Evolutionary conservation across 2,888 invertebrate genomes (phyloP), one percentile per base, ranked within the genome.

Genomic region (Macrophya alboannulata): DNA sequence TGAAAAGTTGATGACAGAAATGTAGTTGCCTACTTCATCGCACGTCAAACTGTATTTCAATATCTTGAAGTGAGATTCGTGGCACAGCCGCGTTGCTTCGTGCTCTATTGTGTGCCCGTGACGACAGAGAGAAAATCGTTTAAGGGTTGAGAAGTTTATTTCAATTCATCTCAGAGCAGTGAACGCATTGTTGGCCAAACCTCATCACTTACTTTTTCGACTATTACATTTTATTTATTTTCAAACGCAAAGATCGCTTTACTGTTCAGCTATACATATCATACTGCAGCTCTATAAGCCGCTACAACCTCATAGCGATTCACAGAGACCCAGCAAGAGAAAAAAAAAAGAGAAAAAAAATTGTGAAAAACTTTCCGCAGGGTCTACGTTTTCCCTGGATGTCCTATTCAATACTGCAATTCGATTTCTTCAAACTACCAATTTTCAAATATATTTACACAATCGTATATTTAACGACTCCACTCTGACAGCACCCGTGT

Each of bases 121-220:
- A 37, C 48, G 4, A 31, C 31, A 68, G 62, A 45, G 17, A 17
- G 65, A 65, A 65, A 45, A 31, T 43, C 12, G 43, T 31, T 82
- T 45, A 65, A 82, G 82, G 43, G 82, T 82, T 21, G 40, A 31
- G 8, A 65, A 82, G 43, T 62, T 82, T 17, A 45, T 43, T 82
- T 65, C 82, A 45, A 62, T 45, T 62, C 43, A 65, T 62, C 43
- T 65, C 65, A 17, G 17, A 81, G 10, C 10, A n/a, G n/a, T n/a
- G 6, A n/a, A 25, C 62, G 12, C 12, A 10, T 79, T 74, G 31
- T 37, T 37, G 79, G n/a, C 37, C 65, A 65, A 62, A 10, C n/a
- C n/a, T n/a, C 62, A 25, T 43, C 43, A n/a, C 37, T 12, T 65
- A 31, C 43, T n/a, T 65, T 0, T 17, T 55, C 5, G 37, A 82